Evolutionary conservation across 2,113 vertebrate species (phyloP).

Genomic region (Ivindomyrus marchei): DNA sequence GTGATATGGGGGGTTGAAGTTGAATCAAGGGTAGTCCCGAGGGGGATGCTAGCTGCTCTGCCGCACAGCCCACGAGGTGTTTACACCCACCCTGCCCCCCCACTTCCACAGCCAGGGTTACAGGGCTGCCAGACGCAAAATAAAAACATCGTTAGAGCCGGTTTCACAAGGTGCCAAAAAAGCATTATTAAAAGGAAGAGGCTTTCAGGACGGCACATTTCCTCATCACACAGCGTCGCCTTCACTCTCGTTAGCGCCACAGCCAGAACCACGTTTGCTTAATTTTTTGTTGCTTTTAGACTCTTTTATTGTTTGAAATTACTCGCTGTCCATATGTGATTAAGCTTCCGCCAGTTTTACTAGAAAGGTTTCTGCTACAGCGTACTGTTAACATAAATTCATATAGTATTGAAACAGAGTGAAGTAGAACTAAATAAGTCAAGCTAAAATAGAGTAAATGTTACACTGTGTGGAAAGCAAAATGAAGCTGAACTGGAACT

Average conservation of each 20-base stretch:
- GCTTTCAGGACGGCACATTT: background rate
- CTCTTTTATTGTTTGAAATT: background rate
- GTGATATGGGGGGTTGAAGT: background rate
- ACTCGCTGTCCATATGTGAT: background rate
- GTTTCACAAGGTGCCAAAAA: constrained; percentile 5
- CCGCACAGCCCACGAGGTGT: background rate
- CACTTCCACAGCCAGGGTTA: background rate
- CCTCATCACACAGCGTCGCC: background rate
- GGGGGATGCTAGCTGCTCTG: background rate
- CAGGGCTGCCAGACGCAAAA: background rate
- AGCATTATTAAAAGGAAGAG: background rate
- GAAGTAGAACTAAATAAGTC: background rate
- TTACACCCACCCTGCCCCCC: background rate
- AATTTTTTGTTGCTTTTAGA: background rate
- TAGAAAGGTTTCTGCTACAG: background rate
- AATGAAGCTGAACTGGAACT: background rate
- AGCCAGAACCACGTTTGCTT: background rate
- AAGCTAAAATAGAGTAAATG: background rate
- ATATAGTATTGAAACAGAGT: background rate
- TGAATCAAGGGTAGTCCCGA: background rate
- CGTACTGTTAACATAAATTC: background rate
- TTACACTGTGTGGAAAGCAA: background rate
- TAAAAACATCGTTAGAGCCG: background rate
- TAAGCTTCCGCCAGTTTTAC: background rate
- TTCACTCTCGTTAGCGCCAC: background rate